Evolutionary conservation across 2,113 vertebrate genomes (phyloP), one percentile per base, ranked within the genome.

Genomic region (Corythoichthys intestinalis): DNA sequence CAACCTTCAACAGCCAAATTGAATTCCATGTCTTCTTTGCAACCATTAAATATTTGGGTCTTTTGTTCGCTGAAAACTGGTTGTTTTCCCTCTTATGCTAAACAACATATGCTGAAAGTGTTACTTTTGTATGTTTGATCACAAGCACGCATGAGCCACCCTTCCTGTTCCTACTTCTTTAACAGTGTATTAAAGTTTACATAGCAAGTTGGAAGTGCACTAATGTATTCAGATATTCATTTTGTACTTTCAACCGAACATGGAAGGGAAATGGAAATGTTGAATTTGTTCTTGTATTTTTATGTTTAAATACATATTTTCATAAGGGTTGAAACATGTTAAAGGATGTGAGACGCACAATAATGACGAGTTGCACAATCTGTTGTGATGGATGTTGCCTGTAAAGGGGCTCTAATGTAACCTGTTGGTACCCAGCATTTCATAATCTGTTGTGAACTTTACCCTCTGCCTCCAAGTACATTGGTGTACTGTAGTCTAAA

Each of bases 181-280:
- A 79, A 64, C 70, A 54, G 74, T 86, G 79, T 74, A 67, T 70
- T 86, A 73, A 84, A 85, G 89, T 91, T 91, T 90, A 91, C 88
- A 90, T 72, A 12, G 67, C 69, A 64, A 69, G 61, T 34, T 35
- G 28, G 65, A 74, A 62, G 77, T 89, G 83, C 84, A 87, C 84
- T 87, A 77, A 73, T 67, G 71, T 76, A 75, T 84, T 84, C 72
- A 65, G 65, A 77, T 47, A 47, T 37, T 39, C 17, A 15, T 78
- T 80, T 87, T 85, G 71, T 68, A 56, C 47, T 14, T 37, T 28
- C 13, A 67, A 73, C 20, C 37, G 65, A 83, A 71, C 76, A 48
- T 73, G 57, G 62, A 67, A 60, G 58, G n/a, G 28, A 47, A 77
- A 72, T 7, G 11, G 34, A 65, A 65, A 48, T 70, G 50, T 72